Base-by-base conservation (phyloP, 2,113 vertebrate species). In the Boleophthalmus pectinirostris region DNA sequence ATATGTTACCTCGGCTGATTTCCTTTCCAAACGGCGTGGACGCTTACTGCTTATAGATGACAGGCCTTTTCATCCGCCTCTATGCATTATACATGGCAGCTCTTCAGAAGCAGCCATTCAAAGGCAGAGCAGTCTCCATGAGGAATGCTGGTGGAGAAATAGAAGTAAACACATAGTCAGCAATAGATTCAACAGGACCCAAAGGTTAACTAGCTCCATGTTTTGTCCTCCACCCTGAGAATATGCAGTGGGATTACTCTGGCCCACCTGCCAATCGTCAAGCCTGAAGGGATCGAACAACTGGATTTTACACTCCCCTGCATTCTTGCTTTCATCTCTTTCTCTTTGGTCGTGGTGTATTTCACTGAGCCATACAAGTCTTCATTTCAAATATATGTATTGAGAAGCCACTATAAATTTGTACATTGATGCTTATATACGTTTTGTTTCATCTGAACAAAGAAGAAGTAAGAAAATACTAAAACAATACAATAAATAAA, bases 211-310 rank as follows among this genome's bases (percentile, higher is more conserved):
- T 20, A 70, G 75, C 68, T 65, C 67, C 77, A 77, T 79, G 25
- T 72, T 57, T 49, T 70, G 71, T 83, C 72, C 58, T 80, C 70
- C 18, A 1, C 65, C 9, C 25, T 57, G 16, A 61, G 49, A 47
- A 43, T 73, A 75, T 67, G 72, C 66, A 68, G 75, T 74, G 68
- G 71, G 72, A 88, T 86, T 79, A 82, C 33, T 0, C 0, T 12
- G 82, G 57, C 78, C 38, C 74, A 75, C 53, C 77, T 79, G 83
- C 67, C 87, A 81, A 56, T 87, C 87, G 76, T 23, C 58, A 66
- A 57, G 79, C 78, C 73, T 58, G 0, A 43, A 25, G 58, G 74
- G 38, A 8, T 20, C 76, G 73, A 70, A 56, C 68, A 79, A 24
- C 57, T 33, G 70, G 38, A 68, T 71, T 75, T 35, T 67, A 29